These are phyloP conservation scores for Andinoacara biseriatus DNA, from an alignment of 2,113 vertebrate species.

Conservation along the genomic window DNA sequence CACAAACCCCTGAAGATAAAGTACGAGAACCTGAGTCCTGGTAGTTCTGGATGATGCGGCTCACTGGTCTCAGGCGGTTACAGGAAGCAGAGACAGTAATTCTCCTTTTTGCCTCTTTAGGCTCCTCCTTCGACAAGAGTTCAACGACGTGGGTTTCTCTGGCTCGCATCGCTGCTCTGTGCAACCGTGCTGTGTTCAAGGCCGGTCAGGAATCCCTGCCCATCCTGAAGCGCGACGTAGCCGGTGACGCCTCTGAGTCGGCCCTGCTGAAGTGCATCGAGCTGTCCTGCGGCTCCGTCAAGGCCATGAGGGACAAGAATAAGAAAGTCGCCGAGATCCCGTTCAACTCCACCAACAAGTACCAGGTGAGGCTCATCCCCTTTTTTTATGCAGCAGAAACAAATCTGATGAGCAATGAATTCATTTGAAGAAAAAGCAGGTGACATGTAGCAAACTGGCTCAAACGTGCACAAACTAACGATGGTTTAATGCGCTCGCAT, in stretches of 20 bases:
- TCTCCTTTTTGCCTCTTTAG: conserved; percentile 52
- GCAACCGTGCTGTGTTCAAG: conserved; percentile 91
- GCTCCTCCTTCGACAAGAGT: conserved; percentile 91
- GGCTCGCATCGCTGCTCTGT: conserved; percentile 87
- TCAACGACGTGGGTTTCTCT: conserved; percentile 88
- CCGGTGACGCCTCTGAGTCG: conserved; percentile 89
- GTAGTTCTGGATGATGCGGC: no score
- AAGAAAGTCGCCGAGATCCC: conserved; percentile 93
- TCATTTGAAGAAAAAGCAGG: rapidly evolving
- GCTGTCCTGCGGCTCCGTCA: conserved; percentile 87
- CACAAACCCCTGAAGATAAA: not conserved
- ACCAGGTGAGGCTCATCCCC: conserved; percentile 79
- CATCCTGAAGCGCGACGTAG: conserved; percentile 88
- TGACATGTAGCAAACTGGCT: not conserved
- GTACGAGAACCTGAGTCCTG: rapidly evolving
- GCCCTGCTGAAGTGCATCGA: conserved; percentile 93
- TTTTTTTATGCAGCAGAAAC: not conserved
- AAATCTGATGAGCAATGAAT: not conserved
- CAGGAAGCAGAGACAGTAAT: not conserved
- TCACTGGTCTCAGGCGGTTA: not conserved
- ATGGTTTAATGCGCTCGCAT: not conserved
- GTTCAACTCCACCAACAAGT: conserved; percentile 88
- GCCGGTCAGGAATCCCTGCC: conserved; percentile 88
- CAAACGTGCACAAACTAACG: not conserved
- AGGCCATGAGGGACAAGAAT: conserved; percentile 88